Evolutionary conservation across 30 jellyfish, hydroid and myxozoan genomes (phyloP).

Genomic region (Hydractinia symbiolongicarpus): DNA sequence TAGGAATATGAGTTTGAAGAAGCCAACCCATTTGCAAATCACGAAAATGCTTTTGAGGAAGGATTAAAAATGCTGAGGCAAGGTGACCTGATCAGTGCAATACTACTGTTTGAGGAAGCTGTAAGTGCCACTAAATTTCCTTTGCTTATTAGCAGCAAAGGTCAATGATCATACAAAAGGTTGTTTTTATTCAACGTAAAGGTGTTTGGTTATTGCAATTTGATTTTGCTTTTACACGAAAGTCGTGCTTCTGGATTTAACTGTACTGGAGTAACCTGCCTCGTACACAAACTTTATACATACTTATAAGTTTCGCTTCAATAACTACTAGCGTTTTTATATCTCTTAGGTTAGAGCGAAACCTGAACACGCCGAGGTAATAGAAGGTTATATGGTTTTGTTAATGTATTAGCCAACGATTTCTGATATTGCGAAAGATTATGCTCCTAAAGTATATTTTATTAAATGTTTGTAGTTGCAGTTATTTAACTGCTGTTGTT

Average conservation of each 20-base stretch:
- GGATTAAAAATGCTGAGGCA: conserved; percentile 66
- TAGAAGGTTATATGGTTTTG: neutral
- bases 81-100: conserved; percentile 96
- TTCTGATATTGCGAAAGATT: too few species aligned
- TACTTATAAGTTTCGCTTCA: too few species aligned
- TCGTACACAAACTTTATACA: too few species aligned
- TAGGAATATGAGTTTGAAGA: conserved; percentile 85
- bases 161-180: too few species aligned
- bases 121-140: conserved; percentile 34
- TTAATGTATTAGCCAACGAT: neutral
- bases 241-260: too few species aligned
- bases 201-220: neutral
- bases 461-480: too few species aligned
- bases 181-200: neutral
- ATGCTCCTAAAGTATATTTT: too few species aligned
- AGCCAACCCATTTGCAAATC: conserved; percentile 78
- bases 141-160: too few species aligned
- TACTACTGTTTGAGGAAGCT: conserved; percentile 89
- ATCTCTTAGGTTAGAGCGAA: conserved; percentile 53
- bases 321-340: too few species aligned
- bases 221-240: neutral
- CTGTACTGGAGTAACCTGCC: too few species aligned
- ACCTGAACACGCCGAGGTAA: conserved; percentile 85
- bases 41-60: conserved; percentile 76
- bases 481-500: too few species aligned